Base-by-base conservation (phyloP, 2,797 vertebrate species). In the Anguilla pacifica region DNA sequence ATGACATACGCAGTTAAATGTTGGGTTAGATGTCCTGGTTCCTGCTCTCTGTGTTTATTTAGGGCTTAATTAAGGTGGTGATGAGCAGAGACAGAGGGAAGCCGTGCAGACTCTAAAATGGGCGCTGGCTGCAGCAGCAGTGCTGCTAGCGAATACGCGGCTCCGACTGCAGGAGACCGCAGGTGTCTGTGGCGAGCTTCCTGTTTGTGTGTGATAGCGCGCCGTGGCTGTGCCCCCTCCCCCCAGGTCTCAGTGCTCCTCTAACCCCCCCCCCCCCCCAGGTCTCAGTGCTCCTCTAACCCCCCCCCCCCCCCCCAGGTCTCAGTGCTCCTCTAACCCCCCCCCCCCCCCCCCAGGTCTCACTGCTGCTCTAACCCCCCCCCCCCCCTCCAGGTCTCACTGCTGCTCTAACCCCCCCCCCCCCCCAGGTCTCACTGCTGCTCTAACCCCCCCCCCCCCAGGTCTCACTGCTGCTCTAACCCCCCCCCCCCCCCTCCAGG, bases 341-440 rank as follows among this genome's bases (percentile, higher is more conserved):
- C 61, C 15, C 81, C 22, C 22, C 28, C 87, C 2, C 89, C 0
- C 92, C 90, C 25, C 83, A 99, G 99, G 93, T 95, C 98, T 35
- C 35, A 35, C 1, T 35, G 35, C 35, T 35, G 1, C 35, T 35
- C 35, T 35, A 35, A 35, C 6, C n/a, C 15, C 61, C 15, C 67
- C 25, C 22, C 19, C 87, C 2, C 89, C 0, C 92, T 90, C 25
- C 83, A 99, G 99, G 93, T 95, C 98, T 35, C 35, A 35, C 1
- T 35, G 35, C 35, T 35, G 35, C 35, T 35, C 35, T 35, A 31
- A n/a, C 0, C 31, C 31, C 31, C 1, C 31, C 31, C 31, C 31
- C 31, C 31, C 31, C 31, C 31, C 31, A 31, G 31, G 31, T 31
- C 31, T 31, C 31, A 31, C 0, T 31, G 31, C 31, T 31, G 31